These are phyloP conservation scores for Sparidentex hasta DNA, from an alignment of 2,797 vertebrate genomes.

Conservation along the genomic window DNA sequence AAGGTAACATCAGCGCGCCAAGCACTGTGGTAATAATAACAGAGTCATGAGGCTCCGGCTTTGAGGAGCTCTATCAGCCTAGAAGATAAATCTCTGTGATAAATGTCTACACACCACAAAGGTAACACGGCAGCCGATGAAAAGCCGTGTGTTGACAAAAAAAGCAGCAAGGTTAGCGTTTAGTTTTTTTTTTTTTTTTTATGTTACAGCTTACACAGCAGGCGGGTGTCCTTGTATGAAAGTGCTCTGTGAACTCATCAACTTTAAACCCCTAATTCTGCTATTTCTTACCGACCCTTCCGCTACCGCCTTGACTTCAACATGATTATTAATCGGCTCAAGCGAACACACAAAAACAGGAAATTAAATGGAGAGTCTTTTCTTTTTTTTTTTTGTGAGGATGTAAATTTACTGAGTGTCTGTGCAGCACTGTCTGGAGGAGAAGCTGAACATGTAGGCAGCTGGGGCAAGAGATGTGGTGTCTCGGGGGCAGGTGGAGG, in stretches of 20 bases:
- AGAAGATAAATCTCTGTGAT: constrained; percentile 35
- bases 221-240: background rate
- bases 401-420: background rate
- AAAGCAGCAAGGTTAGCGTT: constrained; percentile 38
- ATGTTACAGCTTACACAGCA: constrained; percentile 41
- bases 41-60: constrained; percentile 1
- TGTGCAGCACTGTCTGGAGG: background rate
- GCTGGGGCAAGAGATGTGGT: background rate
- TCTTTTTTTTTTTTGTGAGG: background rate
- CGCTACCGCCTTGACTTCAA: background rate
- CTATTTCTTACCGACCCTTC: background rate
- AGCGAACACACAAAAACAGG: background rate
- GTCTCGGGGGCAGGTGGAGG: background rate
- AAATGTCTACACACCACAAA: constrained; percentile 26
- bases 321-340: constrained; percentile 16
- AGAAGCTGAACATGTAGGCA: background rate
- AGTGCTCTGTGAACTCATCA: constrained; percentile 26
- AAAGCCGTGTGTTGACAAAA: constrained; percentile 35
- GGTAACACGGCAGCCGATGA: constrained; percentile 2
- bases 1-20: background rate
- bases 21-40: background rate
- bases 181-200: constrained; percentile 16
- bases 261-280: background rate
- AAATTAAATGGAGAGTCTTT: background rate
- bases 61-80: constrained; percentile 11